These are phyloP conservation scores for Drosophila setifemur DNA, from an alignment of 1,140 invertebrate genomes.

Conservation along the genomic window DNA sequence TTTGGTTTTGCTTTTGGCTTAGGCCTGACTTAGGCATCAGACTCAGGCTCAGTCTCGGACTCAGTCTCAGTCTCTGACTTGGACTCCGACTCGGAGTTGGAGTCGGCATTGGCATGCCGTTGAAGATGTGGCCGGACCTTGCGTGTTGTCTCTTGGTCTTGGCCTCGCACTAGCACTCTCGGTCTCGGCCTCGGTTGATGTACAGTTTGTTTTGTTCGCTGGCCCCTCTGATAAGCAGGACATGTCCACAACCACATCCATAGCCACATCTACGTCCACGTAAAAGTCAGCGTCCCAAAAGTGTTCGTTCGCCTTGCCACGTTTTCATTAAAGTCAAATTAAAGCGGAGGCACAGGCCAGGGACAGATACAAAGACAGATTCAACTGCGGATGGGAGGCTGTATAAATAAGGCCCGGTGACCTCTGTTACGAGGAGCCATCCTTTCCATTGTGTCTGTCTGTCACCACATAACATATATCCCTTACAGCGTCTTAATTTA, in stretches of 20 bases:
- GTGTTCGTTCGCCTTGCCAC: slow-evolving; percentile 53
- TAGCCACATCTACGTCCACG: neutral
- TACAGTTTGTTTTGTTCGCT: slow-evolving; percentile 58
- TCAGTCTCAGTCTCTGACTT: neutral
- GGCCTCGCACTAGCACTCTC: slow-evolving; percentile 25
- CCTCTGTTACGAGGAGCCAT: slow-evolving; percentile 48
- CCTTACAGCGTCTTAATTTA: slow-evolving; percentile 41
- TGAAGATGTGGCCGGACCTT: slow-evolving; percentile 35
- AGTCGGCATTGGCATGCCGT: slow-evolving; percentile 22
- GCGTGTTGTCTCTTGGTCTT: slow-evolving; percentile 33
- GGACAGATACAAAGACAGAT: slow-evolving; percentile 18
- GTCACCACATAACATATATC: slow-evolving; percentile 44
- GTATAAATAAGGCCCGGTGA: slow-evolving; percentile 27
- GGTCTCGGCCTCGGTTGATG: slow-evolving; percentile 51
- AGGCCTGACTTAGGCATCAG: slow-evolving; percentile 27
- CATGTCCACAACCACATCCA: slow-evolving; percentile 17
- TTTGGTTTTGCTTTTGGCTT: too few species aligned
- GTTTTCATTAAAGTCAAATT: slow-evolving; percentile 62
- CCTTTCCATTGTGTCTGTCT: slow-evolving; percentile 51
- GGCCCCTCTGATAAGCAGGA: slow-evolving; percentile 51
- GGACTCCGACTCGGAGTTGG: slow-evolving; percentile 12
- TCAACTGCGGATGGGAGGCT: neutral
- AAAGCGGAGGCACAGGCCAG: slow-evolving; percentile 32
- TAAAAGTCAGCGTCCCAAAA: slow-evolving; percentile 27
- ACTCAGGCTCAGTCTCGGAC: neutral